Evolutionary conservation across 2,113 vertebrate species (phyloP), one percentile per base, ranked within the genome.

Genomic region (Microtus richardsoni): DNA sequence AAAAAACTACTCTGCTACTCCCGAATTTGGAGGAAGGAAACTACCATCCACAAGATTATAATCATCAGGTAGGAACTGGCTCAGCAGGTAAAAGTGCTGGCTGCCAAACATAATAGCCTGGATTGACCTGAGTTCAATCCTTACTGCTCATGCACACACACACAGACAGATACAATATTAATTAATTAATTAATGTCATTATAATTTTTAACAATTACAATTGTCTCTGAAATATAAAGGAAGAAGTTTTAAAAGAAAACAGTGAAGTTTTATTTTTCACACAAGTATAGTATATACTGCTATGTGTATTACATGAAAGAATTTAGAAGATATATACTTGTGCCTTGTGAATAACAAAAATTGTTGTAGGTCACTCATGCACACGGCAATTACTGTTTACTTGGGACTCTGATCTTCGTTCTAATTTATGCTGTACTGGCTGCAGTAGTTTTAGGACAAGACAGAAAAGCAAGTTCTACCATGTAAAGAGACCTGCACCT

Each of bases 321-420:
- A 60, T 52, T 86, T 68, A 64, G 36, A 92, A 74, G 89, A 85
- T n/a, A 77, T 7, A 36, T 10, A 47, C 75, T n/a, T 9, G 12
- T 88, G 9, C 44, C 49, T 89, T 79, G 66, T 28, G n/a, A 94
- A 88, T 47, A 83, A 58, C 33, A 88, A 85, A 91, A 88, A 84
- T 21, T 54, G 41, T 54, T 36, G 19, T 26, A 66, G 47, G 64
- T 22, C n/a, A 26, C 49, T n/a, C 64, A 28, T 5, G 82, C 30
- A 49, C 30, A 5, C 0, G 24, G 24, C 62, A 92, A 92, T 95
- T n/a, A 90, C 66, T 10, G 11, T 91, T 70, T 70, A 54, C 60
- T 13, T 73, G 22, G 58, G 41, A 74, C 21, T 62, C 13, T 83
- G 28, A 68, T 39, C 74, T 66, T 5, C 5, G 9, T 12, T 83